Base-by-base conservation (phyloP, 2,888 invertebrate species). In the Prosapia bicincta region DNA sequence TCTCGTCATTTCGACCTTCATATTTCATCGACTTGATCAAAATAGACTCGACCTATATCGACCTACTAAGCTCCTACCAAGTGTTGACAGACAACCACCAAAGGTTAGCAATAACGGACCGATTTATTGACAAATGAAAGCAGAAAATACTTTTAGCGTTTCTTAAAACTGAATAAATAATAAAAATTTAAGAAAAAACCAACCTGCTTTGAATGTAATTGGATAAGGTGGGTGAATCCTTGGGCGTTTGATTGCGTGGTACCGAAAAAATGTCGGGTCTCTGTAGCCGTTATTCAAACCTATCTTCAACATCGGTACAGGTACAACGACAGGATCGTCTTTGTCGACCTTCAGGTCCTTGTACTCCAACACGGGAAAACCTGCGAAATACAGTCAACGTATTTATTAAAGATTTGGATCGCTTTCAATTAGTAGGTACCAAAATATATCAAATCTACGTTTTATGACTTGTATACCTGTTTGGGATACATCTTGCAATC, bases 191-290 rank as follows among this genome's bases (percentile, higher is more conserved):
- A 15, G 66, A 66, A 66, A 43, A 7, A 26, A 66, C 66, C 6
- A 13, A 82, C 83, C 81, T 80, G 79, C 78, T 7, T 72, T 73
- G 70, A 74, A 78, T 3, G 71, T 76, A 38, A 83, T 78, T 10
- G 77, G 74, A 75, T 80, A 80, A 0, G 88, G 86, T 0, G 90
- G 88, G 78, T 89, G 85, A 26, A 90, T 88, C 0, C 86, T 86
- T 0, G 90, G 89, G 65, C 88, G 85, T 6, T 86, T 86, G 0
- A 87, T 85, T 0, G 89, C 88, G 0, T 88, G 87, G 65, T 86
- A 86, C 78, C 87, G 84, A 83, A 91, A 91, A 80, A 87, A 86
- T 0, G 88, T 89, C 0, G 90, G 90, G 81, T 91, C 91, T 76
- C 89, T 88, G 82, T 90, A 91, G 43, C 89, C 90, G 1, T 87